Evolutionary conservation across 2,797 vertebrate species (phyloP).

Genomic region (Ctenopoma kingsleyae): DNA sequence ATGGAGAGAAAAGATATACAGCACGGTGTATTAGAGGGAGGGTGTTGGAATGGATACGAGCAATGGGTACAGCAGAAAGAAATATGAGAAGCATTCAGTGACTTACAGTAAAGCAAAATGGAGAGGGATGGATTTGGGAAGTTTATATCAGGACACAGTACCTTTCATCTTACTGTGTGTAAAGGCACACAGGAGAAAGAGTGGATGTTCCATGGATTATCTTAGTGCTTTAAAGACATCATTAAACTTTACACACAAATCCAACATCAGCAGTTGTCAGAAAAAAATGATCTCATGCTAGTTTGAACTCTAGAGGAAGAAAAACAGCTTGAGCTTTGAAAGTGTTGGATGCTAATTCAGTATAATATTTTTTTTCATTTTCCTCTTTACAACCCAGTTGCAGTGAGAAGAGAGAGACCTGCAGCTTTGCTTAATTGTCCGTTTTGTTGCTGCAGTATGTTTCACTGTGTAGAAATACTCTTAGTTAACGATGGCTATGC

Average conservation of each 20-base stretch:
- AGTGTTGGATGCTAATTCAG: conserved; percentile 41
- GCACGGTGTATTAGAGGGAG: conserved; percentile 26
- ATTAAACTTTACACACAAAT: conserved; percentile 46
- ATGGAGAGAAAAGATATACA: conserved; percentile 59
- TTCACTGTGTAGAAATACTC: conserved; percentile 40
- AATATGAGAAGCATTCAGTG: conserved; percentile 55
- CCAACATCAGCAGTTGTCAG: conserved; percentile 49
- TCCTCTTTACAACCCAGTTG: conserved; percentile 39
- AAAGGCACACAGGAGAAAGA: conserved; percentile 29
- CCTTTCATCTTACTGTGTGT: conserved; percentile 36
- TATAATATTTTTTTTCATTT: conserved; percentile 36
- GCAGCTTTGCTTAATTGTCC: conserved; percentile 51
- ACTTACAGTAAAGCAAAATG: conserved; percentile 25
- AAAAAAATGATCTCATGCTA: conserved; percentile 35
- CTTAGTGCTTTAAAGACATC: conserved; percentile 37
- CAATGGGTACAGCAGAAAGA: conserved; percentile 34
- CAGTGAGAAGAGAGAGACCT: conserved; percentile 41
- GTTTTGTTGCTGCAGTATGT: conserved; percentile 42
- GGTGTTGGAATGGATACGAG: conserved; percentile 46
- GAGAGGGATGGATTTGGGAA: conserved; percentile 42
- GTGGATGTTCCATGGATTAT: conserved; percentile 27
- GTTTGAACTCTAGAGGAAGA: conserved; percentile 59
- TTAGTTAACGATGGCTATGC: conserved; percentile 23
- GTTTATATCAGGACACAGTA: conserved; percentile 22
- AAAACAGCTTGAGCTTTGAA: conserved; percentile 56